These are phyloP conservation scores for Athene cunicularia DNA, from an alignment of 2,113 vertebrate species.

Conservation along the genomic window DNA sequence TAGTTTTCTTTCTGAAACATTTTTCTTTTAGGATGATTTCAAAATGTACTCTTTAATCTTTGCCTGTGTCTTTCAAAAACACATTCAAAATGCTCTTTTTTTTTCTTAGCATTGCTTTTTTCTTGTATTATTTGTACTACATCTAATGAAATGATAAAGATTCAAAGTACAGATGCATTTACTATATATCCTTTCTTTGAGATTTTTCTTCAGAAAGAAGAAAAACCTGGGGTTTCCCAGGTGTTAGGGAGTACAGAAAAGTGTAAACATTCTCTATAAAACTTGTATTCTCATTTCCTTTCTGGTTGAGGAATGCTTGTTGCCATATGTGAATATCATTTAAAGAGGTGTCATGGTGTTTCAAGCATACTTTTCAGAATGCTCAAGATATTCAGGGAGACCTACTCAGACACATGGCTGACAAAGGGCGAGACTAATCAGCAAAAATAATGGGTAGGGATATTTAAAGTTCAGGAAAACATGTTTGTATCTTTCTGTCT, in stretches of 20 bases:
- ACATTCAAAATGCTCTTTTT: neutral
- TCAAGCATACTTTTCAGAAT: neutral
- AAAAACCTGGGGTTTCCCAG: neutral
- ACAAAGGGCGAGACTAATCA: neutral
- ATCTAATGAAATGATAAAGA: neutral
- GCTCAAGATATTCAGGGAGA: neutral
- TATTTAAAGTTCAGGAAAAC: neutral
- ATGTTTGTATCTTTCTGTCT: neutral
- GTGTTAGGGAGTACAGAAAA: neutral
- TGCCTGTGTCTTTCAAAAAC: neutral
- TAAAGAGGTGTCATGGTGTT: slow-evolving; percentile 16
- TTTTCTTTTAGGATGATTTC: neutral
- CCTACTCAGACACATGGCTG: neutral
- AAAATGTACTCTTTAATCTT: neutral
- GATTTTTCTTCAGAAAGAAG: neutral
- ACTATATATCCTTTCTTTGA: neutral
- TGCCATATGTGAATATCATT: slow-evolving; percentile 49
- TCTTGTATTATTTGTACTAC: neutral
- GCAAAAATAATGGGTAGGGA: neutral
- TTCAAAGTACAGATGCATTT: neutral
- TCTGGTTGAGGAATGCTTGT: slow-evolving; percentile 16
- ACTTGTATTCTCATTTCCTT: slow-evolving; percentile 55
- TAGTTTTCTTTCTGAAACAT: neutral
- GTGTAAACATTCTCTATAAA: slow-evolving; percentile 43
- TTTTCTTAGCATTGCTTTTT: neutral